A percentile compares a stretch with the other conserved stretches of the same genome.
Evolutionary conservation across 2,113 vertebrate genomes (phyloP).

Genomic region (Eulemur macaco): DNA sequence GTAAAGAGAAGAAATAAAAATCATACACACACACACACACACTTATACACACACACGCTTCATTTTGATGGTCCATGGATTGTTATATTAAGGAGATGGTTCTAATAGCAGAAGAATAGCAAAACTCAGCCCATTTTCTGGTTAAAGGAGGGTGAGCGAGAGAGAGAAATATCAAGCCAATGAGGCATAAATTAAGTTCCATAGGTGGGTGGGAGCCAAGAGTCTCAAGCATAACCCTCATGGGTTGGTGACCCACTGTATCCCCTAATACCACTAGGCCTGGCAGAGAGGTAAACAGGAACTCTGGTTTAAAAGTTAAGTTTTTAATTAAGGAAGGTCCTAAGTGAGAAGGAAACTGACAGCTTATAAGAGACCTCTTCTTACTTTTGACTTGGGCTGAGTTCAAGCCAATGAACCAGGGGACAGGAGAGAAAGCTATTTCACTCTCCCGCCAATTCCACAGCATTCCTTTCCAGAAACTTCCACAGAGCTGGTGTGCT

Average conservation of each 20-base stretch:
- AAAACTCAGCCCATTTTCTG: not conserved
- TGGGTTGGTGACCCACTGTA: not conserved
- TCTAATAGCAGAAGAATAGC: not conserved
- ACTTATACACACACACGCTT: not conserved
- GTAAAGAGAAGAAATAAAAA: not conserved
- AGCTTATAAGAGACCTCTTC: slow-evolving; percentile 52
- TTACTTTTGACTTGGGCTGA: slow-evolving; percentile 64
- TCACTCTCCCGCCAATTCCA: slow-evolving; percentile 60
- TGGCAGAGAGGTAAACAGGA: slow-evolving; percentile 23
- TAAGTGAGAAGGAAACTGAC: slow-evolving; percentile 58
- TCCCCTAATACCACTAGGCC: not conserved
- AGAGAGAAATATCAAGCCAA: not conserved
- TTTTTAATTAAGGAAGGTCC: slow-evolving; percentile 52
- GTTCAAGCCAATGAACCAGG: slow-evolving; percentile 61
- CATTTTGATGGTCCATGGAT: not conserved
- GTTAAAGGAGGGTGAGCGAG: not conserved
- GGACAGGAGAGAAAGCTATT: slow-evolving; percentile 69
- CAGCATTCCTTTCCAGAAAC: slow-evolving; percentile 77
- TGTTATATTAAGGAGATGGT: not conserved
- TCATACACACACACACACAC: not conserved
- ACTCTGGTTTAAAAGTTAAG: slow-evolving; percentile 40
- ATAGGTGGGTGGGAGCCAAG: not conserved
- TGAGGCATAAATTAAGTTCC: not conserved
- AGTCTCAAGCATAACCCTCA: not conserved
- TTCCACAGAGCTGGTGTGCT: slow-evolving; percentile 69